A percentile compares a stretch with the other conserved stretches of the same genome.
Conservation (phyloP, 2,888 invertebrate genomes). For the Limenitis camilla region DNA sequence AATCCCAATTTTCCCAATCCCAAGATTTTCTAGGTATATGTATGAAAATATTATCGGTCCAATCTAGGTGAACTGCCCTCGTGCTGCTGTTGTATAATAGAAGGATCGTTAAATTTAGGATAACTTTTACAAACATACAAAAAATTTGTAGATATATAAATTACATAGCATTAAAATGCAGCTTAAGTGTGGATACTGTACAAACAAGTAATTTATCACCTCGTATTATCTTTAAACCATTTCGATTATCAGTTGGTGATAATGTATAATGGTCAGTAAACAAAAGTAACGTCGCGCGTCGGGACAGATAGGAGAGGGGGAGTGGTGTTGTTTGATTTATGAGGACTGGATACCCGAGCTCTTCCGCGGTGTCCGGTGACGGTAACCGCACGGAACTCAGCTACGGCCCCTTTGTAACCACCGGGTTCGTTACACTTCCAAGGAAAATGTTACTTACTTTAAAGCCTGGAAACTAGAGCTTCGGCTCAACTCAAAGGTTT, state of each 20-base stretch:
- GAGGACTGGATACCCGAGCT: constrained; percentile 57
- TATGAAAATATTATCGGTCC: too few relatives aligned
- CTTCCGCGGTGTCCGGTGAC: constrained; percentile 66
- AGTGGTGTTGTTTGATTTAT: constrained; percentile 62
- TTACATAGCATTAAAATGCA: too few relatives aligned
- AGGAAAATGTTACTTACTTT: constrained; percentile 19
- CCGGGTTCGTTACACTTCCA: constrained; percentile 32
- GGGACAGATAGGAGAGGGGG: constrained; percentile 53
- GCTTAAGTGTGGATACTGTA: too few relatives aligned
- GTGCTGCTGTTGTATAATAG: too few relatives aligned
- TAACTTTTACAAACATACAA: too few relatives aligned
- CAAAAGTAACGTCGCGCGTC: constrained; percentile 56
- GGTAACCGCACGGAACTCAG: constrained; percentile 49
- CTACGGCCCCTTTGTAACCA: constrained; percentile 42
- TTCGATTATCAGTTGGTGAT: constrained; percentile 44
- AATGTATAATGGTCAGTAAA: constrained; percentile 23
- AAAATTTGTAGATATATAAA: too few relatives aligned
- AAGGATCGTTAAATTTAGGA: too few relatives aligned
- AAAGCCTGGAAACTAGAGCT: constrained; percentile 18
- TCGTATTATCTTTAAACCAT: background rate
- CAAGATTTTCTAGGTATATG: too few relatives aligned
- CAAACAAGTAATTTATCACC: too few relatives aligned
- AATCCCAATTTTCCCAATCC: too few relatives aligned
- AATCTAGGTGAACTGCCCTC: too few relatives aligned
- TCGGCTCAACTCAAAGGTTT: constrained; percentile 16